phyloP scores from a whole-genome alignment of 2,888 invertebrate genomes.

The Alviniconcha strummeri region DNA sequence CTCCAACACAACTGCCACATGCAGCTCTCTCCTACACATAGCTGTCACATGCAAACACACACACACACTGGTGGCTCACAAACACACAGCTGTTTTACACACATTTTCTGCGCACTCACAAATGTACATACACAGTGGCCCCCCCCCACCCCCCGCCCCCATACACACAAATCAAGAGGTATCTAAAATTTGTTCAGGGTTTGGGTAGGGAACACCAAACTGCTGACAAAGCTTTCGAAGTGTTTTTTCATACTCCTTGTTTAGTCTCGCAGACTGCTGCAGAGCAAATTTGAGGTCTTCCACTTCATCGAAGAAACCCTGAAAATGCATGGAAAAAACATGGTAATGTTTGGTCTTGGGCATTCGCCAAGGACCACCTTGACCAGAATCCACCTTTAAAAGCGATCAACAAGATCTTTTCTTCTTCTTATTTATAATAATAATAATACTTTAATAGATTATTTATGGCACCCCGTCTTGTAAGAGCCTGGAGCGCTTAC shows the following conservation, averaged over 20 bases:
- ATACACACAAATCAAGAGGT: background rate
- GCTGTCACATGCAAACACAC: background rate
- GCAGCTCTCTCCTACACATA: background rate
- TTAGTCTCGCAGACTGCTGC: conserved; percentile 63
- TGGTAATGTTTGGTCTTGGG: too few species aligned
- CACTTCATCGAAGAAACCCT: conserved; percentile 69
- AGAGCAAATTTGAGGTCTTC: conserved; percentile 68
- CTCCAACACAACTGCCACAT: too few species aligned
- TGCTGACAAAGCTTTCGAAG: conserved; percentile 59
- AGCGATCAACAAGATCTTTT: too few species aligned
- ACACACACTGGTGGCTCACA: background rate
- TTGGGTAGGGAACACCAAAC: conserved; percentile 62
- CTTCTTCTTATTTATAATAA: too few species aligned
- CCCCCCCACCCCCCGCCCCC: background rate
- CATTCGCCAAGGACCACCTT: too few species aligned
- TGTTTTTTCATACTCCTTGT: conserved; percentile 63
- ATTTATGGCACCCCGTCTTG: too few species aligned
- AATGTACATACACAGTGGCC: background rate
- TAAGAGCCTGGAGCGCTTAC: too few species aligned
- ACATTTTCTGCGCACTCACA: background rate
- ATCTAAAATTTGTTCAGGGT: conserved; percentile 48
- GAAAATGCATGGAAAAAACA: conserved; percentile 35
- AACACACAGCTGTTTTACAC: background rate
- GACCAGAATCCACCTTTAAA: too few species aligned
- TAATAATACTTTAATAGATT: too few species aligned